Conservation (phyloP, 1,140 invertebrate genomes). For the Reticulitermes speratus region DNA sequence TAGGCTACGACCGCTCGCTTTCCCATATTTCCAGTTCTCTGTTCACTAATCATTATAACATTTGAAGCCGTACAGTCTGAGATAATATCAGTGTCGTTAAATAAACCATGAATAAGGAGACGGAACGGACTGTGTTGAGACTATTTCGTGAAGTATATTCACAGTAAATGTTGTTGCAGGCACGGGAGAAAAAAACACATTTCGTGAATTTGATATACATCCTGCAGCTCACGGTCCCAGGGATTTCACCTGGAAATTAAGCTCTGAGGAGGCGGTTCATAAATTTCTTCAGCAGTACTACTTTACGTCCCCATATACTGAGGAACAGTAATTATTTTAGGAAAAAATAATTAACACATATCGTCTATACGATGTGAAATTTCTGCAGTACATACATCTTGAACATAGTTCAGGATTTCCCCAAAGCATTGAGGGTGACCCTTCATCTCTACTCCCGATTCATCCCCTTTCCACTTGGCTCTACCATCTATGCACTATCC, state of each 20-base stretch:
- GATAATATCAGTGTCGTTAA: too few relatives aligned
- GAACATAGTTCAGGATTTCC: neutral
- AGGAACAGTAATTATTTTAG: neutral
- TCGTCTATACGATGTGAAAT: neutral
- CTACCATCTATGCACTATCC: neutral
- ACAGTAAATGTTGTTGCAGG: neutral
- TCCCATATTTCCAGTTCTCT: too few relatives aligned
- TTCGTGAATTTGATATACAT: neutral
- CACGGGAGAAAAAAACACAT: neutral
- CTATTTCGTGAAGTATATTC: neutral
- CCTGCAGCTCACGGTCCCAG: neutral
- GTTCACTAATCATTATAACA: too few relatives aligned
- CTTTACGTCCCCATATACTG: neutral
- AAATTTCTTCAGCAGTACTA: neutral
- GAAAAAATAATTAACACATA: neutral
- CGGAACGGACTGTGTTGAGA: too few relatives aligned
- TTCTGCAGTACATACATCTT: neutral
- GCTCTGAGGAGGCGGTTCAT: neutral
- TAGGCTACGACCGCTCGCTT: too few relatives aligned
- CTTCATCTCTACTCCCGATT: constrained; percentile 24
- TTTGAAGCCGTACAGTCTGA: too few relatives aligned
- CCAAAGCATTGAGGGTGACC: constrained; percentile 22
- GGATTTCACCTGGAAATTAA: neutral
- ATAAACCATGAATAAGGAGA: too few relatives aligned
- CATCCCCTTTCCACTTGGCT: neutral